Evolutionary conservation across 2,888 invertebrate genomes (phyloP), one percentile per base, ranked within the genome.

Genomic region (Oligia strigilis): DNA sequence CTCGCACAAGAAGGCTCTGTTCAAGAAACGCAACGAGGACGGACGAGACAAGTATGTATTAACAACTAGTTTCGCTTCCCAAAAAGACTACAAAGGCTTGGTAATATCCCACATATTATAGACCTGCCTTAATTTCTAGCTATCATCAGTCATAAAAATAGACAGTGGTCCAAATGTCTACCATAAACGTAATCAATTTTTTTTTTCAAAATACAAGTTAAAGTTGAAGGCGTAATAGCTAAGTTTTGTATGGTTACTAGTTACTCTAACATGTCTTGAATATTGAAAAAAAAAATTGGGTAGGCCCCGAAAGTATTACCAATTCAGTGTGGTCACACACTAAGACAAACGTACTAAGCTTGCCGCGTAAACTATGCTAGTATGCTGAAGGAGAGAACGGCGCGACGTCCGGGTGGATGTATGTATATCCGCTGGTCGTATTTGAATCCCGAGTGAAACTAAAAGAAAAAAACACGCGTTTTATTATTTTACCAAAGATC

Each of bases 21-120:
- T 99, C 92, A 99, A 99, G 95, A 98, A 98, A 92, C 98, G 98
- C 92, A 98, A 98, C 87, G 99, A 99, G 94, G 99, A 99, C 94
- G 99, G 99, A 89, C 98, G 99, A 97, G 99, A 99, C 94, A 98
- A 98, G 99, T 99, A 96, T 94, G 97, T 70, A 29, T 29, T 49
- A 29, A 17, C 14, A n/a, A 64, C 36, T 13, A 29, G 62, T 29
- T 67, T 43, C 3, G 43, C 8, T 43, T 9, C 2, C 8, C 67
- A 43, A 43, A 67, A n/a, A 43, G 14, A 8, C 8, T 43, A 67
- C 4, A 43, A 43, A 9, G 23, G 67, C 14, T 65, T 36, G 19
- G 19, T n/a, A 58, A 11, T n/a, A 29, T 17, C 29, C 2, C 14
- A 29, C 29, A 29, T 14, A n/a, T 58, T 23, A 11, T 23, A 11